Conservation (phyloP, 2,797 vertebrate genomes). For the Gymnodraco acuticeps region DNA sequence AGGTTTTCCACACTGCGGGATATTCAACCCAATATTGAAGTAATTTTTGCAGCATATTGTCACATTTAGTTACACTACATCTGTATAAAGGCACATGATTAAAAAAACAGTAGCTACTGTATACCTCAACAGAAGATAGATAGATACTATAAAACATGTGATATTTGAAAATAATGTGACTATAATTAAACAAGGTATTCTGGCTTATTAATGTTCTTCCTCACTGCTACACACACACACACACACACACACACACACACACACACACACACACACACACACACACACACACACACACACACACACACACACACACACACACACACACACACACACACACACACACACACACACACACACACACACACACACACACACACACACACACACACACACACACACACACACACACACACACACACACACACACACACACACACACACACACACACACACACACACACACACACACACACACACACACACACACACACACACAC, state of each 20-base stretch:
- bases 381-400: neutral
- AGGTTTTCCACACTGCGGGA: neutral
- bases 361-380: neutral
- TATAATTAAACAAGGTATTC: neutral
- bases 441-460: too few relatives aligned
- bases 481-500: neutral
- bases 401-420: neutral
- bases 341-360: neutral
- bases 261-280: neutral
- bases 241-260: neutral
- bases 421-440: too few relatives aligned
- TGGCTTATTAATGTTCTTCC: neutral
- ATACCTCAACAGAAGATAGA: too few relatives aligned
- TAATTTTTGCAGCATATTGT: too few relatives aligned
- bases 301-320: too few relatives aligned
- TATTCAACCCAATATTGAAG: neutral
- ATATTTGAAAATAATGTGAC: too few relatives aligned
- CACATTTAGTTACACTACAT: neutral
- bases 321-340: too few relatives aligned
- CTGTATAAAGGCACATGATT: neutral
- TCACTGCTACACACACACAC: neutral
- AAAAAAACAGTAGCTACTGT: neutral
- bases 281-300: too few relatives aligned
- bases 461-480: too few relatives aligned
- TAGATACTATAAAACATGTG: too few relatives aligned